Evolutionary conservation across 53 echinoderm and acorn worm species (phyloP).

Genomic region (Holothuria leucospilota): DNA sequence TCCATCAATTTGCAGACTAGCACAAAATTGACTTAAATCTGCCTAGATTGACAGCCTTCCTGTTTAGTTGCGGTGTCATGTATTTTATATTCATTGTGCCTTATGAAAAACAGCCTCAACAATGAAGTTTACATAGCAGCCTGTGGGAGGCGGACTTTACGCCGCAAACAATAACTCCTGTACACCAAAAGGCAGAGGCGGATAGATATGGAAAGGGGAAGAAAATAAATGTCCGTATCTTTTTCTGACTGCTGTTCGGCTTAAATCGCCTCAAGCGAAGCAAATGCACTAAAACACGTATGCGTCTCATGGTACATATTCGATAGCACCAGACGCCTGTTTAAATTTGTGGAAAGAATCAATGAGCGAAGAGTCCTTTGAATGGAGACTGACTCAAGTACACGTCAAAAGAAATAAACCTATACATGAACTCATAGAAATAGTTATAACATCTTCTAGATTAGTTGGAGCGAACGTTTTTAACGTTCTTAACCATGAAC

Average conservation of each 20-base stretch:
- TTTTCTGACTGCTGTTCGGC: background rate
- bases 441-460: no score
- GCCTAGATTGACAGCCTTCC: conserved; percentile 47
- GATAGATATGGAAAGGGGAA: background rate
- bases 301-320: no score
- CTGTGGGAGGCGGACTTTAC: conserved; percentile 38
- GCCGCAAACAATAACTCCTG: conserved; percentile 28
- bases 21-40: conserved; percentile 39
- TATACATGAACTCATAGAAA: no score
- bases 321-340: no score
- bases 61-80: conserved; percentile 29
- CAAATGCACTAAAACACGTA: conserved; percentile 28
- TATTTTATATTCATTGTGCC: conserved; percentile 12
- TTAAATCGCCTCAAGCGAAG: conserved; percentile 21
- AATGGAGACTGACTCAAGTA: no score
- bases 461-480: no score
- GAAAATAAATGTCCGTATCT: conserved; percentile 9
- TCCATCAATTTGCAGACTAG: conserved; percentile 52
- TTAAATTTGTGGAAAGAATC: no score
- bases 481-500: no score
- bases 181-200: no score
- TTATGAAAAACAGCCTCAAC: conserved; percentile 31
- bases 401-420: no score
- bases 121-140: conserved; percentile 51
- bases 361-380: no score